Evolutionary conservation across 2,888 invertebrate genomes (phyloP), one percentile per base, ranked within the genome.

Genomic region (Troides helena): DNA sequence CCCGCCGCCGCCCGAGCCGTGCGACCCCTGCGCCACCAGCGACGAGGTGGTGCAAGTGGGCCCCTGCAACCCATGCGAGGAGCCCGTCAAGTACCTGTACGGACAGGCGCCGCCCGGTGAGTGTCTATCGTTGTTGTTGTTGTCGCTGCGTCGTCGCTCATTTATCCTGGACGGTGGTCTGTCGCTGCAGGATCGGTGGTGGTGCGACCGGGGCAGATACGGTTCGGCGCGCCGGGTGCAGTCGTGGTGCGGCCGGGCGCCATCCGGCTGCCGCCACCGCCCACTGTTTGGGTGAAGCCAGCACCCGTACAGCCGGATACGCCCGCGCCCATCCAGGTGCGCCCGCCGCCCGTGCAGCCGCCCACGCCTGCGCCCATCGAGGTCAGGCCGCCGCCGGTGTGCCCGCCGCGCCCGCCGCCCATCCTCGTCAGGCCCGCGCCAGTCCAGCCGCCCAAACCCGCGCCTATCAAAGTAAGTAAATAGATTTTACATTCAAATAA

Each of bases 81-180:
- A 80, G 0, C 73, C 78, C 0, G 77, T 85, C 30, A 83, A 81
- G 71, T 86, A 80, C 56, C 36, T 79, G 0, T 81, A 85, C 18
- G 87, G 88, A 2, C 86, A 85, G 43, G 53, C 18, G n/a, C 53
- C 53, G n/a, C 17, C 53, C 17, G 53, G 53, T 53, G 53, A 53
- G 53, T 53, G 17, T 18, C 4, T 1, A 6, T 17, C 18, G 53
- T 18, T 18, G 6, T n/a, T 30, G 46, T 17, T 12, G 50, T 50
- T 36, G 60, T 18, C 60, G 30, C 14, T 17, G 18, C 25, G 6
- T 8, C 8, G 60, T 30, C 17, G 50, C 7, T 8, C 7, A 12
- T 4, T 60, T 0, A 17, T 30, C 7, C 17, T 17, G 10, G 59
- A 59, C 1, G 17, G 2, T 50, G 50, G 50, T 6, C 2, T 50